Base-by-base conservation (phyloP, 2,888 invertebrate species). In the Dryococelus australis region DNA sequence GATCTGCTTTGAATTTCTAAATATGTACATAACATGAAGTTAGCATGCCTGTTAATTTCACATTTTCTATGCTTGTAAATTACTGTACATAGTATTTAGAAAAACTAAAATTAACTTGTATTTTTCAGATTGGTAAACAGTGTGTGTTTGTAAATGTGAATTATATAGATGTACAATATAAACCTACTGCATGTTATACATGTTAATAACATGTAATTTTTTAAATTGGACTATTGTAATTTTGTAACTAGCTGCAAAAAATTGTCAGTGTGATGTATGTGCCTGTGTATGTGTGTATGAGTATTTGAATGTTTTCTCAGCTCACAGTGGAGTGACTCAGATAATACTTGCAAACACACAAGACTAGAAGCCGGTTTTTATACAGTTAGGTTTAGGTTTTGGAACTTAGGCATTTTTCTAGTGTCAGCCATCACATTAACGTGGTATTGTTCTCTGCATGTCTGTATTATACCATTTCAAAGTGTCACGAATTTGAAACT, bases 81-180 rank as follows among this genome's bases (percentile, higher is more conserved):
- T 65, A 65, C n/a, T 65, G 65, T 65, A 65, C n/a, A 65, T 65
- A 65, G 65, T 65, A n/a, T 65, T 65, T 65, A 65, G 65, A 65
- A 65, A 65, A 13, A 65, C n/a, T 65, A 65, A 65, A 24, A 65
- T 65, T 65, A 65, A 65, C 8, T 65, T 65, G 20, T 65, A 65
- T 65, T 65, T 65, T 65, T 65, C 65, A 65, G 24, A 65, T 65
- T 65, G 65, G 65, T 65, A 65, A 16, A n/a, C 16, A 65, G n/a
- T 65, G 24, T 1, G n/a, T 65, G 65, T 65, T 65, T 65, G 65
- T 65, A 65, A 65, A 65, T 47, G 65, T 65, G 65, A 65, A 65
- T 65, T 20, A 65, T 65, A 65, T 65, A 24, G 65, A 65, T 20
- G 65, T 65, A 65, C n/a, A 3, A n/a, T n/a, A 65, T 65, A 65